Evolutionary conservation across 2,888 invertebrate species (phyloP).

Genomic region (Pogonocherus hispidulus): DNA sequence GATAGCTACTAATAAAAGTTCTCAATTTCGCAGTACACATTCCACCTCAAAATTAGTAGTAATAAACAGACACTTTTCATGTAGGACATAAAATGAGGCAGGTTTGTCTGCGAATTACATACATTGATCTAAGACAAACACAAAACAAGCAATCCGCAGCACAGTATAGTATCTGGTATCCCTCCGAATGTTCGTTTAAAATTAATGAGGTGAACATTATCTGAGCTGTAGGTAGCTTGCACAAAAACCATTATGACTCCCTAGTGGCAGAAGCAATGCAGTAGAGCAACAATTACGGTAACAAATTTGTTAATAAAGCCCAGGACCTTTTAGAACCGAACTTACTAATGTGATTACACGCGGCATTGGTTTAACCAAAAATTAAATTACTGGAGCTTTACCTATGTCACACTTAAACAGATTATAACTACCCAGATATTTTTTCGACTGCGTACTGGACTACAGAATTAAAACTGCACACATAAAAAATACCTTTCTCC

Average conservation of each 20-base stretch:
- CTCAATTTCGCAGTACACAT: neutral
- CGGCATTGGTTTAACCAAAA: conserved; percentile 23
- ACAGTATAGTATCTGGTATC: neutral
- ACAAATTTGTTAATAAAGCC: conserved; percentile 48
- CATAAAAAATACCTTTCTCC: no score
- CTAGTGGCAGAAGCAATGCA: conserved; percentile 41
- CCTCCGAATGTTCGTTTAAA: conserved; percentile 30
- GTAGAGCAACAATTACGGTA: conserved; percentile 44
- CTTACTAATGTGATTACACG: conserved; percentile 27
- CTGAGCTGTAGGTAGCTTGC: conserved; percentile 41
- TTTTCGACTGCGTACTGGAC: neutral
- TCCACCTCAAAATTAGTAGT: neutral
- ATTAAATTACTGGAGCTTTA: conserved; percentile 27
- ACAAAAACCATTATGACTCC: conserved; percentile 47
- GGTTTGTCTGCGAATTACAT: conserved; percentile 16
- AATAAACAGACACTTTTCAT: conserved; percentile 14
- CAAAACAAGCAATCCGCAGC: conserved; percentile 13
- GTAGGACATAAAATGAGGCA: neutral
- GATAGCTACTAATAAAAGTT: neutral
- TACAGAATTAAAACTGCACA: neutral
- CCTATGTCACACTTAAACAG: conserved; percentile 24
- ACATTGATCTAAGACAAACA: conserved; percentile 18
- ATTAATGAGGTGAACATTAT: conserved; percentile 47
- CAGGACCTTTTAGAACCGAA: conserved; percentile 34
- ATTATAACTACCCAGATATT: conserved; percentile 11